These are phyloP conservation scores for Zele albiditarsus DNA, from an alignment of 2,888 invertebrate genomes.

Conservation along the genomic window DNA sequence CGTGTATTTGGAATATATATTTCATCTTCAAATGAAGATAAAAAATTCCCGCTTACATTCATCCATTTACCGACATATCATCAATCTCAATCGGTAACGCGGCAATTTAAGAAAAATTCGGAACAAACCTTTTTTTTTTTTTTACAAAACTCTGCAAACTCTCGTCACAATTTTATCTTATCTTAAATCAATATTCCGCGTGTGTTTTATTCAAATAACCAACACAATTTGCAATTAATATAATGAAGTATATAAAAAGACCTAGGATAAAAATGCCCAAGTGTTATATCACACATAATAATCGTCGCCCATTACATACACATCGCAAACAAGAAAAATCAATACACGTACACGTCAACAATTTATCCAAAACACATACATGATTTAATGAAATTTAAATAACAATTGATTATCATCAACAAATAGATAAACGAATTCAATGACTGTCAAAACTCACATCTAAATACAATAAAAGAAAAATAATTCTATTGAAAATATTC, in stretches of 20 bases:
- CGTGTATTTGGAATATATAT: too few species aligned
- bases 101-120: neutral
- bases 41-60: neutral
- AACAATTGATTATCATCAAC: neutral
- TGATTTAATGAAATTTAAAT: neutral
- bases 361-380: neutral
- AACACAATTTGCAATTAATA: neutral
- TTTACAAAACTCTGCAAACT: neutral
- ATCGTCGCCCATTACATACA: neutral
- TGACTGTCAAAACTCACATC: neutral
- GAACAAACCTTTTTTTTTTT: too few species aligned
- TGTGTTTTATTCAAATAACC: neutral
- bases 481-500: neutral
- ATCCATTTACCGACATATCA: neutral
- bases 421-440: neutral
- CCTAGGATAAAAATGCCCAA: neutral
- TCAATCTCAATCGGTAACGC: neutral
- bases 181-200: neutral
- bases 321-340: neutral
- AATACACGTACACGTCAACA: neutral
- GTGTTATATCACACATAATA: neutral
- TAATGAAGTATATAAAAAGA: neutral
- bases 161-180: neutral
- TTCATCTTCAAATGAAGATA: neutral
- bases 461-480: slow-evolving; percentile 16